Evolutionary conservation across 2,797 vertebrate species (phyloP), one percentile per base, ranked within the genome.

Genomic region (Remorina albescens): DNA sequence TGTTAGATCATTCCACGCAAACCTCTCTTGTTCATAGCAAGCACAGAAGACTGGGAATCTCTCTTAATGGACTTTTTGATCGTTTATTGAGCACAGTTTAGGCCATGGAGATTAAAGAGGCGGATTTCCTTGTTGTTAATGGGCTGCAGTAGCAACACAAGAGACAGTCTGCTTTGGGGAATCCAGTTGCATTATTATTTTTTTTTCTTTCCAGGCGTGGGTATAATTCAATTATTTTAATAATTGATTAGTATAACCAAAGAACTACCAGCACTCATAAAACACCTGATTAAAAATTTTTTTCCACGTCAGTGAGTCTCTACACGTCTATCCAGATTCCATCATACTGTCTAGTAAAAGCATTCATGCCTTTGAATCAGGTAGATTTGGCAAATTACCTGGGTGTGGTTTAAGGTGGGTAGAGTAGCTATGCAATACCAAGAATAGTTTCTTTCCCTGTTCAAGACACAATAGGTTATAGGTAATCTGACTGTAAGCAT

Each of bases 341-440:
- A 46, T 55, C 61, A 54, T 34, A 60, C 26, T 44, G 6, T 67
- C 61, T 77, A 42, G 0, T 49, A 58, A 55, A 55, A 30, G 28
- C 25, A 3, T 75, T 81, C 64, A 83, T 89, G 82, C 84, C 66
- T 80, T 44, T 71, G 32, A n/a, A n/a, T n/a, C n/a, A n/a, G n/a
- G 21, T 66, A 75, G 63, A 81, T 84, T 66, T 78, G 46, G 55
- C 28, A 32, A 57, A 83, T 80, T 78, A 80, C 39, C 50, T 68
- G 89, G 88, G 89, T 89, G 91, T 67, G 87, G 85, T 56, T 59
- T 56, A 47, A 37, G 71, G 76, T 21, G 49, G 70, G 50, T 56
- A 32, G 32, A 51, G 36, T 74, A 39, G 73, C 32, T 16, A 18
- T 30, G 28, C 63, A 69, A 81, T 66, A 50, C 6, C 36, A 39